A percentile compares a stretch with the other conserved stretches of the same genome.
Evolutionary conservation across 2,888 invertebrate genomes (phyloP).

Genomic region (Cantharis rustica): DNA sequence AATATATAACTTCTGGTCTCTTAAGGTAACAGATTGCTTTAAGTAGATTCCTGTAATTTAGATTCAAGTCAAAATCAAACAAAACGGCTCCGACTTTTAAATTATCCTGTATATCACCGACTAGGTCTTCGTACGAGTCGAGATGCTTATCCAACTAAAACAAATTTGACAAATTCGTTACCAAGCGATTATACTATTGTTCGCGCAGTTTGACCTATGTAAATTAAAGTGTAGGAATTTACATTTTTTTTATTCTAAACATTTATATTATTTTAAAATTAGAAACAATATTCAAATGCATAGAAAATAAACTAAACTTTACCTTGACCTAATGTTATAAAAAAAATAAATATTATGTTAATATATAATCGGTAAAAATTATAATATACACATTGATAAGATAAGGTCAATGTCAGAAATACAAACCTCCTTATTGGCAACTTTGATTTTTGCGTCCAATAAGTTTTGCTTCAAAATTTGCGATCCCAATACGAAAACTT

Average conservation of each 20-base stretch:
- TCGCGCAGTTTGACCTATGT: not conserved
- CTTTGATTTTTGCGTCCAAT: not conserved
- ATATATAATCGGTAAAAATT: too few species aligned
- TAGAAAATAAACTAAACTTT: not conserved
- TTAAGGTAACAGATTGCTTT: not conserved
- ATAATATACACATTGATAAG: too few species aligned
- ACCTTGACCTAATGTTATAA: not conserved
- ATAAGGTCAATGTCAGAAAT: not conserved
- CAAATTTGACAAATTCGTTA: not conserved
- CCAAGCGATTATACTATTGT: not conserved
- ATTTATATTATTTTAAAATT: not conserved
- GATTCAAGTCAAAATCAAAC: not conserved
- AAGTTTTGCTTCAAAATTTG: not conserved
- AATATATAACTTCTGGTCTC: not conserved
- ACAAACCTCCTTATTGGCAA: not conserved
- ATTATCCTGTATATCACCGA: not conserved
- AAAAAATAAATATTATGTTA: not conserved
- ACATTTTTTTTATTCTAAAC: not conserved
- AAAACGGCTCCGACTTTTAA: not conserved
- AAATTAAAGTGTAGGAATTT: not conserved
- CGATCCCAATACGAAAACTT: not conserved
- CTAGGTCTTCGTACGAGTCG: not conserved
- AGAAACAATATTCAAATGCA: not conserved
- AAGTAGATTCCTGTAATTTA: not conserved
- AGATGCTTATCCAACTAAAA: not conserved